These are phyloP conservation scores for Ochotona princeps DNA, from an alignment of 2,113 vertebrate species.

Conservation along the genomic window DNA sequence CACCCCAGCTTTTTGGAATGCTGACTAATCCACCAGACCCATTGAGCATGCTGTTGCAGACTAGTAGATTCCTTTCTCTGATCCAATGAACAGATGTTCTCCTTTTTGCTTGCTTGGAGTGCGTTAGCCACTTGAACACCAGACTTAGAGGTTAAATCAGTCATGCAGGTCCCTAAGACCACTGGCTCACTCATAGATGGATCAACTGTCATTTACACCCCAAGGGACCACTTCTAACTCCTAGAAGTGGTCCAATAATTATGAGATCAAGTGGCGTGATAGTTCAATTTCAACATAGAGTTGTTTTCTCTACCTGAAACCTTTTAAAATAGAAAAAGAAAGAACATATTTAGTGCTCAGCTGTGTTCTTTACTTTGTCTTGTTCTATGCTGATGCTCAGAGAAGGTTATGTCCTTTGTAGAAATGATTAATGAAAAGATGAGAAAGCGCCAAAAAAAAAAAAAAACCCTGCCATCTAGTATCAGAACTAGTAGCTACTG, in stretches of 20 bases:
- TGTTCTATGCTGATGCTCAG: not conserved
- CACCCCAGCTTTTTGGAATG: slow-evolving; percentile 68
- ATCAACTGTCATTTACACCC: not conserved
- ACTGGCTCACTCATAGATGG: not conserved
- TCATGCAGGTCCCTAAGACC: not conserved
- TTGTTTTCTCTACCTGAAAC: not conserved
- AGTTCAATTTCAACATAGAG: not conserved
- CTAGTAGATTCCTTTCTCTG: slow-evolving; percentile 34
- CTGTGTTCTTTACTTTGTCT: not conserved
- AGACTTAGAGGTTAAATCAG: not conserved
- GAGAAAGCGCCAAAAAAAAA: not conserved
- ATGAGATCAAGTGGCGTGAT: not conserved
- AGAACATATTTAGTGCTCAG: not conserved
- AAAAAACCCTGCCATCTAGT: not conserved
- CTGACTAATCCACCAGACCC: slow-evolving; percentile 73
- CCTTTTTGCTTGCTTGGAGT: slow-evolving; percentile 16
- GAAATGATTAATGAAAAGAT: slow-evolving; percentile 4
- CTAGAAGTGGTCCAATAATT: not conserved
- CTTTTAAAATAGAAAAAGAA: not conserved
- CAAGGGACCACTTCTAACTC: not conserved
- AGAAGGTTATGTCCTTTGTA: not conserved
- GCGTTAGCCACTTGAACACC: not conserved
- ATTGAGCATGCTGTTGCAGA: slow-evolving; percentile 57
- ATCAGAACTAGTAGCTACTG: not conserved
- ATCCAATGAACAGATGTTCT: slow-evolving; percentile 71